Evolutionary conservation across 2,888 invertebrate genomes (phyloP), one percentile per base, ranked within the genome.

Genomic region (Synanthedon formicaeformis): DNA sequence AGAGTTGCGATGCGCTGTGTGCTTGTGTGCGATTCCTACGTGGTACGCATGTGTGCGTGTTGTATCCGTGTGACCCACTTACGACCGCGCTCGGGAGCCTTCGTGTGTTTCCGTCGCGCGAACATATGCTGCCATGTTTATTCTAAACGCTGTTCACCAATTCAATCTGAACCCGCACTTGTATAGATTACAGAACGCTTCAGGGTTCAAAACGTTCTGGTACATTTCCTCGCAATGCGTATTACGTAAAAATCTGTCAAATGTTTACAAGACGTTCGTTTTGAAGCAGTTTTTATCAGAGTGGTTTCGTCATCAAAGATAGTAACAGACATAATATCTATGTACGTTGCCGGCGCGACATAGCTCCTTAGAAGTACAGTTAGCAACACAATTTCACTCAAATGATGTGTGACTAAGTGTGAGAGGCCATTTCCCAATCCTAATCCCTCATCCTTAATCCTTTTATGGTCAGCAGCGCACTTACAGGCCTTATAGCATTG

Each of bases 21-120:
- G 69, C 57, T 69, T 68, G 70, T 68, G 68, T 64, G 60, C 56
- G 49, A 16, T 49, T 49, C 49, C 48, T 50, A 50, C 40, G 41
- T 51, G 16, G 48, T 57, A 62, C 60, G 57, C 56, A 60, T 60
- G 58, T 55, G 80, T 80, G 81, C 63, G 78, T 74, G 75, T 67
- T 74, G 75, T 67, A 73, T 78, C 75, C 75, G 80, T 83, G 78
- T 88, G 88, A 88, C 88, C 88, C 70, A 88, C 75, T 84, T 88
- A 79, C 83, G 84, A 82, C 63, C 74, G 65, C 60, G 75, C 64
- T 86, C 85, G 85, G 79, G 57, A 49, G 58, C 54, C 74, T 66
- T 86, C 87, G 87, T 77, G 48, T 52, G 59, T 73, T 72, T 77
- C 77, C 84, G 86, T 67, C 73, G 68, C 64, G 62, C 71, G 68